Percentiles rank a stretch among this genome's conserved stretches.
Conservation (phyloP, 2,888 invertebrate species). For the Steinernema hermaphroditum region DNA sequence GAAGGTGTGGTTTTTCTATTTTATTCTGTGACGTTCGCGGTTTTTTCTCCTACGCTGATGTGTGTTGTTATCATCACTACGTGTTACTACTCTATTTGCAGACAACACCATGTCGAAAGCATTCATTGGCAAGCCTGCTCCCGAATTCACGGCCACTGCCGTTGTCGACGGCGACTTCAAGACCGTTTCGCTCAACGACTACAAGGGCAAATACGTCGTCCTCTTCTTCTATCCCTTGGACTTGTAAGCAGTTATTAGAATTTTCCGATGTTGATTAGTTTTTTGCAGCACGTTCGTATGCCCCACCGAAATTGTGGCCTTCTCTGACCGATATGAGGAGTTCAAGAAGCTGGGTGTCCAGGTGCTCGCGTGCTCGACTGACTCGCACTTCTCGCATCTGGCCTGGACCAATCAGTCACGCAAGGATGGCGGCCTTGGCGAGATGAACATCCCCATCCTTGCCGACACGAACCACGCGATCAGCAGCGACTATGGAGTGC, state of each 20-base stretch:
- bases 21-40: too few species aligned
- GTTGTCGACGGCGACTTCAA: conserved; percentile 58
- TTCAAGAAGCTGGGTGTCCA: conserved; percentile 71
- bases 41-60: too few species aligned
- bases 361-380: conserved; percentile 72
- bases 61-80: too few species aligned
- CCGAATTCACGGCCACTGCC: conserved; percentile 51
- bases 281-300: conserved; percentile 72
- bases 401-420: conserved; percentile 81
- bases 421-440: conserved; percentile 84
- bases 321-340: conserved; percentile 80
- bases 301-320: conserved; percentile 89
- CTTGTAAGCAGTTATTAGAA: too few species aligned
- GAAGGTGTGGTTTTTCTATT: too few species aligned
- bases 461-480: conserved; percentile 87
- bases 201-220: conserved; percentile 59
- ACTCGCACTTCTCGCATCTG: conserved; percentile 91
- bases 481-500: conserved; percentile 83
- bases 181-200: conserved; percentile 52
- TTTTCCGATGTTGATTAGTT: background rate
- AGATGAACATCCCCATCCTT: conserved; percentile 88
- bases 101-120: conserved; percentile 40
- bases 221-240: conserved; percentile 61
- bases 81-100: too few species aligned
- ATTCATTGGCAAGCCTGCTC: conserved; percentile 56